phyloP scores from a whole-genome alignment of 2,797 vertebrate genomes.

The Siniperca scherzeri region DNA sequence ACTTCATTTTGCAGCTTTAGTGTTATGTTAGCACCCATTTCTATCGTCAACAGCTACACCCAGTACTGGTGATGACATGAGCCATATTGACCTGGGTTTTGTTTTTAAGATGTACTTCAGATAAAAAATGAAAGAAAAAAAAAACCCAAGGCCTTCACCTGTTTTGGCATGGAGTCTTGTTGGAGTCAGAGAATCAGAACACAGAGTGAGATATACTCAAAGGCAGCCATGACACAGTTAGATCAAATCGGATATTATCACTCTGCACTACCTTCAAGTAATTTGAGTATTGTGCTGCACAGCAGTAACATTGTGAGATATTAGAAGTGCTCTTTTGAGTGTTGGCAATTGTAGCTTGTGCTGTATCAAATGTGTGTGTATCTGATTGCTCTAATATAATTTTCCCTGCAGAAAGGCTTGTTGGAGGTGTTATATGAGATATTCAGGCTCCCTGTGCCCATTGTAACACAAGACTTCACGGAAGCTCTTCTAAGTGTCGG shows the following conservation, averaged over 20 bases:
- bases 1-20: background rate
- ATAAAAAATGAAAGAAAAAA: background rate
- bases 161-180: background rate
- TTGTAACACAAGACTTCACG: conserved; percentile 94
- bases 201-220: background rate
- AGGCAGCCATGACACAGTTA: conserved; percentile 5
- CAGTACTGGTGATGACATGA: background rate
- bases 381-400: conserved; percentile 46
- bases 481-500: conserved; percentile 97
- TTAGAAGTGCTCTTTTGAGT: background rate
- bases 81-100: background rate
- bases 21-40: background rate
- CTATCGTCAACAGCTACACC: background rate
- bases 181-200: background rate
- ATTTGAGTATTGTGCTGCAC: conserved; percentile 1
- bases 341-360: background rate
- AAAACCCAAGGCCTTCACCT: background rate
- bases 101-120: background rate
- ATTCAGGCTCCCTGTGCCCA: conserved; percentile 96
- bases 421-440: conserved; percentile 98
- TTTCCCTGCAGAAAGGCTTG: conserved; percentile 89
- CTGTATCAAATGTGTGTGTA: conserved; percentile 1
- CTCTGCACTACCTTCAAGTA: background rate
- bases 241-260: conserved; percentile 15
- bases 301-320: conserved; percentile 1